Percentiles rank a stretch among this genome's conserved stretches.
These are phyloP conservation scores for Aphrocallistes beatrix DNA, from an alignment of 37 sponge, comb jelly and placozoan species.

Conservation along the genomic window DNA sequence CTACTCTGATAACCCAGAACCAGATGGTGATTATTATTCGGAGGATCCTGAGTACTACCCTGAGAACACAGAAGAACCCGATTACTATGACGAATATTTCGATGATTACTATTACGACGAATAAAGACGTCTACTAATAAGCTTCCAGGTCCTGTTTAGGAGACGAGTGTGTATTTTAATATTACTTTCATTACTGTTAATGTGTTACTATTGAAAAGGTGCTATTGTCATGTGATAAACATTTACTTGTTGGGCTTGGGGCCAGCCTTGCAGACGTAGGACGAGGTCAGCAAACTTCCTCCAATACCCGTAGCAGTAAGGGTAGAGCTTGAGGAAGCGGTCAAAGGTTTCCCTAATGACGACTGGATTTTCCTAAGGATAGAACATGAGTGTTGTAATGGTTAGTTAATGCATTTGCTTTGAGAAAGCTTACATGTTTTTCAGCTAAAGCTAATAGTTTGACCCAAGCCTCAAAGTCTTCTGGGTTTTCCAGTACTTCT, in stretches of 20 bases:
- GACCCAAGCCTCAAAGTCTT: slow-evolving; percentile 74
- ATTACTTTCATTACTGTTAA: background rate
- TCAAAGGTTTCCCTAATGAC: slow-evolving; percentile 48
- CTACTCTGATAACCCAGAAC: too few species aligned
- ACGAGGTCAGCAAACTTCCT: slow-evolving; percentile 75
- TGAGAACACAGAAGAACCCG: background rate
- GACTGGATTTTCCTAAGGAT: slow-evolving; percentile 32
- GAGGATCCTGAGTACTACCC: slow-evolving; percentile 10
- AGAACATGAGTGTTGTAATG: background rate
- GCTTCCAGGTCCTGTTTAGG: too few species aligned
- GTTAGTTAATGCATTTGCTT: background rate
- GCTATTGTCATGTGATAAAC: background rate
- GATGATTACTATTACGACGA: slow-evolving; percentile 10
- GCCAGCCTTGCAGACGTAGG: background rate
- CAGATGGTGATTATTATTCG: background rate
- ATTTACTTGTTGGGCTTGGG: background rate
- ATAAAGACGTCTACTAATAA: too few species aligned
- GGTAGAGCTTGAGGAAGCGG: slow-evolving; percentile 52
- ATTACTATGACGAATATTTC: background rate
- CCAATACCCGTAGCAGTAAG: slow-evolving; percentile 92
- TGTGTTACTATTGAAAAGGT: too few species aligned
- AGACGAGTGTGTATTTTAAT: background rate
- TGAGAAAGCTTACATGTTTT: slow-evolving; percentile 34
- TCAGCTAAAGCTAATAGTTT: slow-evolving; percentile 63
- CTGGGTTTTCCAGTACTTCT: slow-evolving; percentile 50